Percentiles rank a stretch among this genome's conserved stretches.
phyloP scores from a whole-genome alignment of 92 coral and sea anemone species.

The Paramuricea clavata region DNA sequence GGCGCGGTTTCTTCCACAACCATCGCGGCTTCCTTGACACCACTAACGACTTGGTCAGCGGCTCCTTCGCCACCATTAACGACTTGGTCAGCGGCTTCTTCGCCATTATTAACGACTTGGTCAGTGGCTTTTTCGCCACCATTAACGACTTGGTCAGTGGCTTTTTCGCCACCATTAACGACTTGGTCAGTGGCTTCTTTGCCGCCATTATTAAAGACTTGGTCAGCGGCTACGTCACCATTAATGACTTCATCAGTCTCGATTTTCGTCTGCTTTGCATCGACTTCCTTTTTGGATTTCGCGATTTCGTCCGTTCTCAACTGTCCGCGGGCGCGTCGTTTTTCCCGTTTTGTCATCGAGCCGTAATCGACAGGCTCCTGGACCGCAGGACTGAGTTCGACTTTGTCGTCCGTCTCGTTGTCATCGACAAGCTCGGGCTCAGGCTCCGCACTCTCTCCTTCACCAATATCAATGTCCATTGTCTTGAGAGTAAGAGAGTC shows the following conservation, averaged over 20 bases:
- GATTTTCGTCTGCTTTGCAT: not conserved
- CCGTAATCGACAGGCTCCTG: conserved; percentile 24
- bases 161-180: not conserved
- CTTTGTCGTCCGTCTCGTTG: not conserved
- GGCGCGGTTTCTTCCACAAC: conserved; percentile 2
- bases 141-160: not conserved
- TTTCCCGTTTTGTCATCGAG: conserved; percentile 33
- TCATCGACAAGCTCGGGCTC: conserved; percentile 1
- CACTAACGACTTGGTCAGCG: not conserved
- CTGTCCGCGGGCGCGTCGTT: conserved; percentile 39
- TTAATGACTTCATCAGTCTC: not conserved
- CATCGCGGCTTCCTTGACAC: conserved; percentile 6
- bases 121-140: not conserved
- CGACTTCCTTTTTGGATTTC: conserved; percentile 36
- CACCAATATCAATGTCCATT: conserved; percentile 52
- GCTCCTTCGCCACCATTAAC: not conserved
- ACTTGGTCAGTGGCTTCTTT: not conserved
- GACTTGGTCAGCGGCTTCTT: not conserved
- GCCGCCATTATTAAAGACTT: no score
- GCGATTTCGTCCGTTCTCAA: conserved; percentile 37
- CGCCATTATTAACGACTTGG: not conserved
- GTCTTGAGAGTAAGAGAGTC: conserved; percentile 36
- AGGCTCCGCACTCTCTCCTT: conserved; percentile 21
- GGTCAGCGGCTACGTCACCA: not conserved
- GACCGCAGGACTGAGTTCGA: not conserved